A percentile compares a stretch with the other conserved stretches of the same genome.
phyloP scores from a whole-genome alignment of 2,113 vertebrate species.

The Colistium nudipinnis region DNA sequence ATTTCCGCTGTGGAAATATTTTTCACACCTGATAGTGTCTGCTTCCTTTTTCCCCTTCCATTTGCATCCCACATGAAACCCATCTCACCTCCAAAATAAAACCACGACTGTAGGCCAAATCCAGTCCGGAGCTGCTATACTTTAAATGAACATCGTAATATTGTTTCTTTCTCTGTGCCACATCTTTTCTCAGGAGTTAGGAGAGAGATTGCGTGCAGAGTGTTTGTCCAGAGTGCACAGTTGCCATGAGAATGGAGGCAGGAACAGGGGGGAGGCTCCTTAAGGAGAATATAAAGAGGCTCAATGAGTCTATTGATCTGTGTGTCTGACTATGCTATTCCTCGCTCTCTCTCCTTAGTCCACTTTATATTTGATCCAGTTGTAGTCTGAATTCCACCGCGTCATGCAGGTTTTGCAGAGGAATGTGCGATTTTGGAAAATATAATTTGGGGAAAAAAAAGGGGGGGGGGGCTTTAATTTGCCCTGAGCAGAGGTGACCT shows the following conservation, averaged over 20 bases:
- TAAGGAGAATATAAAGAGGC: constrained; percentile 73
- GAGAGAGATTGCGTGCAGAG: constrained; percentile 48
- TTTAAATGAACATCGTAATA: constrained; percentile 33
- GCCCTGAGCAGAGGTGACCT: constrained; percentile 4
- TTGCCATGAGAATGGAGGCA: constrained; percentile 73
- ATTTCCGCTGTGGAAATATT: constrained; percentile 55
- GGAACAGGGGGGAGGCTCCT: constrained; percentile 57
- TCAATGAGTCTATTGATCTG: constrained; percentile 79
- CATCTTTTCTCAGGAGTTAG: constrained; percentile 22
- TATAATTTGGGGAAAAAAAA: not conserved
- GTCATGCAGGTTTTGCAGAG: constrained; percentile 14
- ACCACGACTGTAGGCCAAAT: constrained; percentile 38
- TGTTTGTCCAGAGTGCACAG: constrained; percentile 71
- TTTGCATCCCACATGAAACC: constrained; percentile 21
- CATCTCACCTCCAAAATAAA: constrained; percentile 24
- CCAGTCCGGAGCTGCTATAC: constrained; percentile 24
- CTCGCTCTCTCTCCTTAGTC: not conserved
- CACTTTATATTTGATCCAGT: not conserved
- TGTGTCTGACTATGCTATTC: constrained; percentile 40
- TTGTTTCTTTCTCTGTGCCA: not conserved
- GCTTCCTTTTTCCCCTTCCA: constrained; percentile 1
- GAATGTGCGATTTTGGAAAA: constrained; percentile 21
- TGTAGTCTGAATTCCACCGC: constrained; percentile 33
- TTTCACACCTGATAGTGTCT: constrained; percentile 56
- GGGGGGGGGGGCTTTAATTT: constrained; percentile 18